phyloP scores from a whole-genome alignment of 2,888 invertebrate species.

The Ormyrus pomaceus region DNA sequence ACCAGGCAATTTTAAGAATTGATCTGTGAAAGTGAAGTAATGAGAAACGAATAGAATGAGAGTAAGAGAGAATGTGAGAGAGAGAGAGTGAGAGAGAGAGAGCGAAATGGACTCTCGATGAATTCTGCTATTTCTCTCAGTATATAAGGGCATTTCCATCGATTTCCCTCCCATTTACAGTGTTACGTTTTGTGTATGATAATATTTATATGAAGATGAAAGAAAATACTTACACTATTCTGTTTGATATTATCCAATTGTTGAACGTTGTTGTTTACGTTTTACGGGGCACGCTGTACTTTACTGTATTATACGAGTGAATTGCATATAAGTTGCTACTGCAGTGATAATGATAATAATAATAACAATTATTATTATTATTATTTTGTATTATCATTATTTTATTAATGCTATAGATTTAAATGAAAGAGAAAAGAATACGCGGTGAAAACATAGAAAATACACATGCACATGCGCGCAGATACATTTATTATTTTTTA shows the following conservation, averaged over 20 bases:
- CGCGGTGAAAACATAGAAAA: constrained; percentile 45
- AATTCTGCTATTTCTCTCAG: constrained; percentile 38
- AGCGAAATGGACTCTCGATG: constrained; percentile 17
- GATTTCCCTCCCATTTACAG: constrained; percentile 59
- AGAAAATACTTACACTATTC: constrained; percentile 66
- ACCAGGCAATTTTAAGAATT: no score
- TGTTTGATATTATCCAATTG: constrained; percentile 75
- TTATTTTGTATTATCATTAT: constrained; percentile 57
- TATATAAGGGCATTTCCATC: constrained; percentile 58
- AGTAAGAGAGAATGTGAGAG: background rate
- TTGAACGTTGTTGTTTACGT: constrained; percentile 75
- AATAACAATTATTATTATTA: constrained; percentile 58
- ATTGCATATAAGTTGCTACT: constrained; percentile 59
- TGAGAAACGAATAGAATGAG: no score
- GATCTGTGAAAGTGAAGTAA: no score
- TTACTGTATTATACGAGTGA: constrained; percentile 70
- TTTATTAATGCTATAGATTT: constrained; percentile 57
- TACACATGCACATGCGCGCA: constrained; percentile 46
- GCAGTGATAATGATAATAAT: constrained; percentile 61
- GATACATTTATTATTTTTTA: constrained; percentile 51
- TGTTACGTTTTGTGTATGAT: constrained; percentile 73
- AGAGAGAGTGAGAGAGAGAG: background rate
- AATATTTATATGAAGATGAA: constrained; percentile 67
- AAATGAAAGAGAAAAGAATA: constrained; percentile 37
- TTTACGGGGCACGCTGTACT: constrained; percentile 74